Evolutionary conservation across 1,140 invertebrate genomes (phyloP).

Genomic region (Pseudomyrmex flavicornis): DNA sequence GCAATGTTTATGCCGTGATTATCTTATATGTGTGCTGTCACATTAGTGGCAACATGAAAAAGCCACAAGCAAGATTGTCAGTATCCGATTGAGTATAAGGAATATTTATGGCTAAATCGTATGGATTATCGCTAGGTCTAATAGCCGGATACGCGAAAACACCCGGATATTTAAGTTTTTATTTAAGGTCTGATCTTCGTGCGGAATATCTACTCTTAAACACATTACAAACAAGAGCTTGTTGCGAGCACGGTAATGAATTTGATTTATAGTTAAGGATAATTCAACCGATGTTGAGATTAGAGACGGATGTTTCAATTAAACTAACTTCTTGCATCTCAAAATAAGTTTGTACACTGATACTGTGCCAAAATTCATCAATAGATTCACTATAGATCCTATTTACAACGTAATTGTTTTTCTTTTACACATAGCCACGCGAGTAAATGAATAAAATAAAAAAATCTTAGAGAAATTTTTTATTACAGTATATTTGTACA

Average conservation of each 20-base stretch:
- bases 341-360: not conserved
- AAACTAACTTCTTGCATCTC: not conserved
- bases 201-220: not conserved
- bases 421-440: no score
- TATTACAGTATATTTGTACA: no score
- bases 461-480: no score
- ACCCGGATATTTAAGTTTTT: slow-evolving; percentile 34
- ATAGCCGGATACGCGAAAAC: slow-evolving; percentile 34
- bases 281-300: slow-evolving; percentile 7
- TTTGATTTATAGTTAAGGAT: slow-evolving; percentile 45
- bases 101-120: slow-evolving; percentile 52
- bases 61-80: slow-evolving; percentile 22
- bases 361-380: not conserved
- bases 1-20: slow-evolving; percentile 38
- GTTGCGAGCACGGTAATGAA: slow-evolving; percentile 35
- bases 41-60: slow-evolving; percentile 1
- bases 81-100: slow-evolving; percentile 43
- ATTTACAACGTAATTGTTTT: no score
- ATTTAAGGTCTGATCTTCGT: slow-evolving; percentile 16
- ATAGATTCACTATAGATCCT: not conserved
- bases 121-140: slow-evolving; percentile 39
- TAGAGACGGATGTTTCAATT: slow-evolving; percentile 42
- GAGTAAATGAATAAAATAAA: no score
- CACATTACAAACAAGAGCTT: slow-evolving; percentile 22
- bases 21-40: not conserved